Conservation (phyloP, 2,113 vertebrate genomes). For the Neolamprologus falcicula region DNA sequence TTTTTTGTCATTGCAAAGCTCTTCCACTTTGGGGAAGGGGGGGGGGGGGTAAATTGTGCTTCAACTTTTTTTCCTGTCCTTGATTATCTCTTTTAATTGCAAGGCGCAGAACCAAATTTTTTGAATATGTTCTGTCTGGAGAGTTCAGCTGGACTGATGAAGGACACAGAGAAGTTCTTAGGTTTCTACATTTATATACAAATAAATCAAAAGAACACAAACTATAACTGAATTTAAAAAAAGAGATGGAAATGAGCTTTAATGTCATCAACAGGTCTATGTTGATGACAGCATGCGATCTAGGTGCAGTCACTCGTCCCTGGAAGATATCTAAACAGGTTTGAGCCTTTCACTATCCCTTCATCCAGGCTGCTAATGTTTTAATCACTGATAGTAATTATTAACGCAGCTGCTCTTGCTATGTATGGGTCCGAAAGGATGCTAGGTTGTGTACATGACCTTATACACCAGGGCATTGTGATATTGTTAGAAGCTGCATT, state of each 20-base stretch:
- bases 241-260: background rate
- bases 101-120: slow-evolving; percentile 72
- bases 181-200: slow-evolving; percentile 34
- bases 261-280: slow-evolving; percentile 81
- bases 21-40: background rate
- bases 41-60: background rate
- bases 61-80: background rate
- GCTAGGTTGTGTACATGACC: background rate
- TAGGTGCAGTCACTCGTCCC: slow-evolving; percentile 96
- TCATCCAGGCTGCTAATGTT: background rate
- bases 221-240: background rate
- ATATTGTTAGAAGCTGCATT: background rate
- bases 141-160: slow-evolving; percentile 72
- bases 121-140: slow-evolving; percentile 65
- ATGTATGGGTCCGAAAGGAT: background rate
- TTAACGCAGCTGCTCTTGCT: background rate
- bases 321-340: slow-evolving; percentile 99
- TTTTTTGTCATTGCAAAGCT: background rate
- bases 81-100: slow-evolving; percentile 14
- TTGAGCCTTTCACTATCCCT: slow-evolving; percentile 18
- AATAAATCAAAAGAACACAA: background rate
- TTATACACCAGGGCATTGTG: background rate
- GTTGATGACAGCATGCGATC: slow-evolving; percentile 98
- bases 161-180: slow-evolving; percentile 67
- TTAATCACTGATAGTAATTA: background rate